phyloP scores from a whole-genome alignment of 2,113 vertebrate genomes.

The Triplophysa rosa region DNA sequence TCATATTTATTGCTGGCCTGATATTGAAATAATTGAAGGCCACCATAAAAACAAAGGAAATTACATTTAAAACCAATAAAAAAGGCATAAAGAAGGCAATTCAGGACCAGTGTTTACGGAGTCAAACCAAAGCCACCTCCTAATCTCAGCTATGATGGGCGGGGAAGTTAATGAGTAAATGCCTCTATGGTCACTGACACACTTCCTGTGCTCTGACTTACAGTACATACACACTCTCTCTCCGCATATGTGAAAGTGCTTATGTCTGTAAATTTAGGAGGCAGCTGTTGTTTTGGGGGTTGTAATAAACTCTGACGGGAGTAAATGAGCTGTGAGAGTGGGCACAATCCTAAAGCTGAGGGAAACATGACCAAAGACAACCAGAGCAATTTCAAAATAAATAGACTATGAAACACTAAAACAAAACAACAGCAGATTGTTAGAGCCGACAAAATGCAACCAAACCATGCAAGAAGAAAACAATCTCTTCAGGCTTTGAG shows the following conservation, averaged over 20 bases:
- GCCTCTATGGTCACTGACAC: not conserved
- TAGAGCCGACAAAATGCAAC: not conserved
- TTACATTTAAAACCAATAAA: no score
- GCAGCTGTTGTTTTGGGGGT: slow-evolving; percentile 26
- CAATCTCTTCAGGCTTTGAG: not conserved
- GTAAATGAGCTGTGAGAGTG: slow-evolving; percentile 42
- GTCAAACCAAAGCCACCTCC: not conserved
- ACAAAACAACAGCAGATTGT: slow-evolving; percentile 7
- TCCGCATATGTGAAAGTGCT: not conserved
- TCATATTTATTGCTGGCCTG: not conserved
- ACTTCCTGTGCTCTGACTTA: not conserved
- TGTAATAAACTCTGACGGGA: slow-evolving; percentile 17
- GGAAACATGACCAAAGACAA: not conserved
- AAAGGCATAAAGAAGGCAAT: not conserved
- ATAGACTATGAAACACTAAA: not conserved
- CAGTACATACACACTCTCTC: not conserved
- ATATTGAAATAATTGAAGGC: not conserved
- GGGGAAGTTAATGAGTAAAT: not conserved
- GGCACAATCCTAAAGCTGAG: slow-evolving; percentile 14
- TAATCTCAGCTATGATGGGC: not conserved
- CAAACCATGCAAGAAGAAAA: slow-evolving; percentile 10
- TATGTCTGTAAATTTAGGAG: slow-evolving; percentile 24
- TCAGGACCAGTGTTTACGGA: not conserved
- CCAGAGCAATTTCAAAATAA: slow-evolving; percentile 4
- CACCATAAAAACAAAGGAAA: not conserved